A percentile compares a stretch with the other conserved stretches of the same genome.
These are phyloP conservation scores for Heliconius nattereri DNA, from an alignment of 1,140 invertebrate species.

Conservation along the genomic window DNA sequence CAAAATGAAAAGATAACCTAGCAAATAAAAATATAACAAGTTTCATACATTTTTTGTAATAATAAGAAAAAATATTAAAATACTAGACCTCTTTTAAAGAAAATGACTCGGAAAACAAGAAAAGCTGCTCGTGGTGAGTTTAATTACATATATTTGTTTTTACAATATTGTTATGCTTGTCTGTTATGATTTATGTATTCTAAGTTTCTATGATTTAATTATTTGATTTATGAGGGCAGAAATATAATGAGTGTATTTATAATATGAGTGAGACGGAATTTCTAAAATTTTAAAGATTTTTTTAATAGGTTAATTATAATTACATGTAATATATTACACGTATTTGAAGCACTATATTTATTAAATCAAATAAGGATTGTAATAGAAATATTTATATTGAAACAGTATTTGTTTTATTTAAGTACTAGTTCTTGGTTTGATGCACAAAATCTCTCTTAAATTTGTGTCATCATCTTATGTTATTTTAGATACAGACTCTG, in stretches of 20 bases:
- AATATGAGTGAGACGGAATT: not conserved
- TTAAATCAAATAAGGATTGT: not conserved
- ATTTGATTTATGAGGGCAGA: not conserved
- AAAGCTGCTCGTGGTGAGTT: conserved; percentile 39
- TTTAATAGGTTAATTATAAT: not conserved
- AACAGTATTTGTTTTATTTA: not conserved
- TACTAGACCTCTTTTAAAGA: not conserved
- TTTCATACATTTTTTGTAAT: not conserved
- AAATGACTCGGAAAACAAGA: conserved; percentile 46
- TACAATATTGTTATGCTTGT: not conserved
- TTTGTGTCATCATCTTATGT: not conserved
- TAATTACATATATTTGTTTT: conserved; percentile 16
- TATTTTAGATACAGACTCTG: conserved; percentile 68
- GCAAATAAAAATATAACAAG: not conserved
- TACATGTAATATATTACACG: not conserved
- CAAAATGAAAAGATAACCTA: conserved; percentile 8
- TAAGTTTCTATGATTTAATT: not conserved
- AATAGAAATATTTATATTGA: not conserved
- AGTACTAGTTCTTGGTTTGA: not conserved
- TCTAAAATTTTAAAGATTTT: not conserved
- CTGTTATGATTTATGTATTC: conserved; percentile 8
- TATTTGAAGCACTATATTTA: not conserved
- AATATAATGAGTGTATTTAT: not conserved
- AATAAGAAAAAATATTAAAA: not conserved
- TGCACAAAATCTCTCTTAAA: too few species aligned